Conservation (phyloP, 2,888 invertebrate genomes). For the Erebia aethiops region DNA sequence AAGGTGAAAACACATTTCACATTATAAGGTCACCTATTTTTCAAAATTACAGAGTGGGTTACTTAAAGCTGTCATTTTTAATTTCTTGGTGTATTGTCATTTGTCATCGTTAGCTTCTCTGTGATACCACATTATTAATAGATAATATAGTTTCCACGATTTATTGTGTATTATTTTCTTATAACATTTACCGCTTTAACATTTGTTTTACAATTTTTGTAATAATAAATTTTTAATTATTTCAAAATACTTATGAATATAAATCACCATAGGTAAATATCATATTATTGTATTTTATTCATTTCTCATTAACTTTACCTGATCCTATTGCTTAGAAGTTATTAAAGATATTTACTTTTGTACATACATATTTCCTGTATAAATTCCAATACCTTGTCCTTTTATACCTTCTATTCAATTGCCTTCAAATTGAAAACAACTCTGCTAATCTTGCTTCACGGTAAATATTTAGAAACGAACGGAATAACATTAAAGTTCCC, state of each 20-base stretch:
- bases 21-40: not conserved
- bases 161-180: no score
- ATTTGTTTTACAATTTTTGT: no score
- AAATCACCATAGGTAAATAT: not conserved
- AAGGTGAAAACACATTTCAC: not conserved
- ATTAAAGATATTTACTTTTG: no score
- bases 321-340: no score
- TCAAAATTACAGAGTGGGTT: not conserved
- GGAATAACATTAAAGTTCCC: constrained; percentile 13
- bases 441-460: not conserved
- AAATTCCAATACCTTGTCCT: not conserved
- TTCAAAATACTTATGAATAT: no score
- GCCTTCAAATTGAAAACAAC: not conserved
- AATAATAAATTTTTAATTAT: no score
- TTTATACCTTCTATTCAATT: not conserved
- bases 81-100: not conserved
- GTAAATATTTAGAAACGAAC: constrained; percentile 10
- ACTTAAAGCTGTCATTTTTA: not conserved
- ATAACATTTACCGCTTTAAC: no score
- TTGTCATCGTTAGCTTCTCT: not conserved
- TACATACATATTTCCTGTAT: not conserved
- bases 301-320: no score
- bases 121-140: no score
- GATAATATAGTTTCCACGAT: no score
- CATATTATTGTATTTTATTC: not conserved